Percentiles rank a stretch among this genome's conserved stretches.
These are phyloP conservation scores for Archips xylosteana DNA, from an alignment of 2,888 invertebrate species.

Conservation along the genomic window DNA sequence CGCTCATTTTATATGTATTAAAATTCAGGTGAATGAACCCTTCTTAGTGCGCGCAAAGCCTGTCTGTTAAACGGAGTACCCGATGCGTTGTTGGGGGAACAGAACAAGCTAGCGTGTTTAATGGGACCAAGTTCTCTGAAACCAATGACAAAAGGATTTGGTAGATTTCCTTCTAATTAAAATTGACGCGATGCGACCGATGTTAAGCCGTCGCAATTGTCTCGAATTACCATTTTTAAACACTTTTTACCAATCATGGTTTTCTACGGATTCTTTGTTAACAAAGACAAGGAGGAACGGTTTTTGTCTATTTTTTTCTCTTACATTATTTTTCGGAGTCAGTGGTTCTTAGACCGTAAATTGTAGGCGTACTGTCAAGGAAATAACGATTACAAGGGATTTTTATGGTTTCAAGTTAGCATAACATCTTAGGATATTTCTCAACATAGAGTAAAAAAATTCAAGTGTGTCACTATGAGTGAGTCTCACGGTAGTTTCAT, in stretches of 20 bases:
- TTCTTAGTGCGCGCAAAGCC: slow-evolving; percentile 21
- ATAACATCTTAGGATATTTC: too few species aligned
- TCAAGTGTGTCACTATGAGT: too few species aligned
- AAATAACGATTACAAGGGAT: too few species aligned
- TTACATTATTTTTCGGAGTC: neutral
- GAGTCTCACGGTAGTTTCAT: too few species aligned
- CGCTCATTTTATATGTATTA: slow-evolving; percentile 37
- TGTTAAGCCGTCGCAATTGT: slow-evolving; percentile 30
- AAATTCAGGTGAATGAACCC: slow-evolving; percentile 18
- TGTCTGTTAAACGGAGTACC: slow-evolving; percentile 20
- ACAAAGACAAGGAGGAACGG: neutral
- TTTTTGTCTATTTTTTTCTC: neutral
- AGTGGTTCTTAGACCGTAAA: neutral
- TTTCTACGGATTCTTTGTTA: slow-evolving; percentile 5
- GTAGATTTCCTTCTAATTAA: slow-evolving; percentile 54
- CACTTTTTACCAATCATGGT: slow-evolving; percentile 31
- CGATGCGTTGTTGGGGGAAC: slow-evolving; percentile 8
- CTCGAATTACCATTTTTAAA: slow-evolving; percentile 37
- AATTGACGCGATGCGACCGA: slow-evolving; percentile 46
- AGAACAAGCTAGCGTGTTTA: slow-evolving; percentile 27
- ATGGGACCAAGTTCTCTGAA: slow-evolving; percentile 42
- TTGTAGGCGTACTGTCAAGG: neutral
- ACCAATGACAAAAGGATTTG: slow-evolving; percentile 56
- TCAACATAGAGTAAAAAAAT: too few species aligned
- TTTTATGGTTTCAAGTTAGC: too few species aligned